Percentiles rank a stretch among this genome's conserved stretches.
These are phyloP conservation scores for Cairina moschata DNA, from an alignment of 2,113 vertebrate genomes.

Conservation along the genomic window DNA sequence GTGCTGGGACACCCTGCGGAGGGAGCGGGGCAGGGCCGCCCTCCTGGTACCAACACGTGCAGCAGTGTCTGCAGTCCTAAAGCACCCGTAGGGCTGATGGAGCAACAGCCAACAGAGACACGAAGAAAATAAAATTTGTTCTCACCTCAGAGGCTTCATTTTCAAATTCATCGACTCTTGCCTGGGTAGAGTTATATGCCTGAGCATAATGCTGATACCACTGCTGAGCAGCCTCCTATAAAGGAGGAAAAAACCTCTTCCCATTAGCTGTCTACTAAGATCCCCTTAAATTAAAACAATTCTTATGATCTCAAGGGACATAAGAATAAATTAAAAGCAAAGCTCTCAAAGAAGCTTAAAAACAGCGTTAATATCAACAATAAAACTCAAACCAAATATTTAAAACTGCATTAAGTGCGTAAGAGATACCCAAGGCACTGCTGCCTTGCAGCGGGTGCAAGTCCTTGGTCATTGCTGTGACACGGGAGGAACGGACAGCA, in stretches of 20 bases:
- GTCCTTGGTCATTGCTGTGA: not conserved
- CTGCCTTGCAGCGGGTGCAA: not conserved
- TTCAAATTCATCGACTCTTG: constrained; percentile 70
- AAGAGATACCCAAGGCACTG: not conserved
- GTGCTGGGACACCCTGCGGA: not conserved
- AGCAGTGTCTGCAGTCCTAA: not conserved
- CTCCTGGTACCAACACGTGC: not conserved
- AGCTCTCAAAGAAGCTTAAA: not conserved
- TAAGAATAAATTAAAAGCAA: not conserved
- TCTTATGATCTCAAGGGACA: accelerated
- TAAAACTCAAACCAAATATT: not conserved
- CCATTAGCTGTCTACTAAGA: not conserved
- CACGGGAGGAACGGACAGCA: not conserved
- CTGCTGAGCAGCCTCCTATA: constrained; percentile 82
- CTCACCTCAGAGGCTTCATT: constrained; percentile 81
- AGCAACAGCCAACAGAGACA: not conserved
- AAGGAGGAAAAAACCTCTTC: constrained; percentile 33
- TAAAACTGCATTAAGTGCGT: not conserved
- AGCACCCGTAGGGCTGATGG: not conserved
- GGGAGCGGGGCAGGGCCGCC: not conserved
- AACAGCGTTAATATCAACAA: not conserved
- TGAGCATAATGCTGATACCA: constrained; percentile 85
- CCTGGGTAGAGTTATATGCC: constrained; percentile 73
- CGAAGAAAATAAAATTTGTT: not conserved
- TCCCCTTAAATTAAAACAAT: not conserved